These are phyloP conservation scores for Ganaspis brasiliensis DNA, from an alignment of 2,888 invertebrate genomes.

Conservation along the genomic window DNA sequence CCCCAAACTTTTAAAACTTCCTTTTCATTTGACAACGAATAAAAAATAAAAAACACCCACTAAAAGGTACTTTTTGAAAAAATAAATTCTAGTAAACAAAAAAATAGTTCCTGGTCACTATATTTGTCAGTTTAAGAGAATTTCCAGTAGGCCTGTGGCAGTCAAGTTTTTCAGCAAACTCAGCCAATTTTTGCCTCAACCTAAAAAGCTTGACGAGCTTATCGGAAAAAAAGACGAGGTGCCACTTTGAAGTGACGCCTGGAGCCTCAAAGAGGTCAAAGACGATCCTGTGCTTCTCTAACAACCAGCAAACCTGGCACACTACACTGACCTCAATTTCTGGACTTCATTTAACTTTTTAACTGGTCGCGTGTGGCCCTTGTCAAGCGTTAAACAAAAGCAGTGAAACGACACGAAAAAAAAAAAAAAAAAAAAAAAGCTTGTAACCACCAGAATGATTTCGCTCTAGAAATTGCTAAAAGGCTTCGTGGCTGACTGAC, in stretches of 20 bases:
- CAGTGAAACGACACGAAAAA: constrained; percentile 2
- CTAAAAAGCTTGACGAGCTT: constrained; percentile 43
- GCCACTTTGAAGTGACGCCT: constrained; percentile 34
- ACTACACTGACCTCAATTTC: constrained; percentile 38
- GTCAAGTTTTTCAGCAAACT: constrained; percentile 4
- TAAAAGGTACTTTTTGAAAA: neutral
- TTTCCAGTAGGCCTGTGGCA: constrained; percentile 7
- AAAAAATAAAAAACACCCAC: no score
- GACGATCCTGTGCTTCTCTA: constrained; percentile 12
- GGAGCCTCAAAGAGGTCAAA: constrained; percentile 42
- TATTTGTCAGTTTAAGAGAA: constrained; percentile 37
- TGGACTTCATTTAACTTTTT: constrained; percentile 33
- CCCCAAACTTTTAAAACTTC: no score
- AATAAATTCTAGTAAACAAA: neutral
- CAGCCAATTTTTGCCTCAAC: constrained; percentile 23
- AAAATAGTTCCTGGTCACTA: no score
- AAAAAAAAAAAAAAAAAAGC: constrained; percentile 1
- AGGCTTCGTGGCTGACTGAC: constrained; percentile 1
- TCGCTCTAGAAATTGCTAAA: constrained; percentile 13
- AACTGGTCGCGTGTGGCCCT: constrained; percentile 14
- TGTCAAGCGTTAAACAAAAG: constrained; percentile 32
- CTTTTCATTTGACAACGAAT: no score
- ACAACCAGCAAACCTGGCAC: constrained; percentile 4
- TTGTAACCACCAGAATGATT: constrained; percentile 31
- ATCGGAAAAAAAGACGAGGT: constrained; percentile 33